Base-by-base conservation (phyloP, 2,113 vertebrate genomes). In the Phocoena sinus region DNA sequence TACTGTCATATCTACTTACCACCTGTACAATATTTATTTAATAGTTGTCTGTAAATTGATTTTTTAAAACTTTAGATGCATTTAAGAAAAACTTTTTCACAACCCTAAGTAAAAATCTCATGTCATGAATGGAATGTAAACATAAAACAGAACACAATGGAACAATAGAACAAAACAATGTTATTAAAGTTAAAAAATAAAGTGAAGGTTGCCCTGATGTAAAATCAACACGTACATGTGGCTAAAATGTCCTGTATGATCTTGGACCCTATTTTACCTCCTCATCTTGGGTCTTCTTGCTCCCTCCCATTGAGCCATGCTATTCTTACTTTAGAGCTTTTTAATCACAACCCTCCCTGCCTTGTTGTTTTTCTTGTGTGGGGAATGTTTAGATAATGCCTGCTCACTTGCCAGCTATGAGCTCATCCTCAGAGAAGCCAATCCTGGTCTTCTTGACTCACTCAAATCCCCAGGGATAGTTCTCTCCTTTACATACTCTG, bases 121-220 rank as follows among this genome's bases (percentile, higher is more conserved):
- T 44, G 11, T 63, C 18, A 12, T 65, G 50, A 81, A 58, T 89
- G 47, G 8, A 92, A 58, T n/a, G 9, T 44, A 25, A 58, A 71
- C 23, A 67, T 68, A 36, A 92, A 73, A 73, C 12, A 44, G 67
- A 97, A 53, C 15, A 33, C 4, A 73, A 5, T 81, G 50, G 21
- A 68, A 83, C 4, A 73, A 1, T 81, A 53, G 25, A 63, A 88
- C 8, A 41, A 80, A 68, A 79, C 25, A 87, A 36, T 83, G 26
- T 77, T 83, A 21, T 38, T 90, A 25, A 68, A 89, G 1, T 82
- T 86, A 79, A 70, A 95, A 90, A 53, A 53, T 33, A 20, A 81
- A 84, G 21, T 23, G n/a, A 60, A 70, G 9, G 20, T 21, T n/a
- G 10, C 63, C 4, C 23, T 76, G 10, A 41, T 76, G 20, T 74